These are phyloP conservation scores for Ceriagrion tenellum DNA, from an alignment of 2,888 invertebrate species.

Conservation along the genomic window DNA sequence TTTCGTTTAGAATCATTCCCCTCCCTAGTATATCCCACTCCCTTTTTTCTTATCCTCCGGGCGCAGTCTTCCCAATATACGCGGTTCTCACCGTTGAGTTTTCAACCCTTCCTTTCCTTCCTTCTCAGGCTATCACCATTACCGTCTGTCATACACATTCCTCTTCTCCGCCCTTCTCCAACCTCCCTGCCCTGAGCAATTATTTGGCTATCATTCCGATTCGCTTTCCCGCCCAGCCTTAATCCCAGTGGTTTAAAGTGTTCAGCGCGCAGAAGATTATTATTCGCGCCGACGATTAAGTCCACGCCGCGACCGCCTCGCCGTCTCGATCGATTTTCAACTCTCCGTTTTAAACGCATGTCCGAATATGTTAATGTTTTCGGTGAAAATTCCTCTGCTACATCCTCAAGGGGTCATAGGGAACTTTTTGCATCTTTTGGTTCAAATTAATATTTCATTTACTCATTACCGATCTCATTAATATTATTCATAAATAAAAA, in stretches of 20 bases:
- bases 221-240: not conserved
- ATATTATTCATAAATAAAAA: too few relatives aligned
- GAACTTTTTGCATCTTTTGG: too few relatives aligned
- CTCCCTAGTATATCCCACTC: too few relatives aligned
- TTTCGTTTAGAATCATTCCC: not conserved
- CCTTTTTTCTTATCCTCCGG: not conserved
- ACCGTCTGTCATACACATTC: not conserved
- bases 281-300: not conserved
- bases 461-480: too few relatives aligned
- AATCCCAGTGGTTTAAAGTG: not conserved
- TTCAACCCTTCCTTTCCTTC: too few relatives aligned
- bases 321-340: not conserved
- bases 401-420: too few relatives aligned
- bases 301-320: not conserved
- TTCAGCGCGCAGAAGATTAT: not conserved
- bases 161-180: too few relatives aligned
- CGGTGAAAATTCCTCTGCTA: not conserved
- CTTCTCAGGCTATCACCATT: too few relatives aligned
- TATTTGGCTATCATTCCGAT: slow-evolving; percentile 22
- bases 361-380: not conserved
- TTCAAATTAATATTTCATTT: too few relatives aligned
- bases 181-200: not conserved
- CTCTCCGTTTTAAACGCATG: not conserved
- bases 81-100: too few relatives aligned
- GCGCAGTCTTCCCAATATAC: not conserved